These are phyloP conservation scores for Catostylus mosaicus DNA, from an alignment of 30 jellyfish, hydroid and myxozoan species.

Conservation along the genomic window DNA sequence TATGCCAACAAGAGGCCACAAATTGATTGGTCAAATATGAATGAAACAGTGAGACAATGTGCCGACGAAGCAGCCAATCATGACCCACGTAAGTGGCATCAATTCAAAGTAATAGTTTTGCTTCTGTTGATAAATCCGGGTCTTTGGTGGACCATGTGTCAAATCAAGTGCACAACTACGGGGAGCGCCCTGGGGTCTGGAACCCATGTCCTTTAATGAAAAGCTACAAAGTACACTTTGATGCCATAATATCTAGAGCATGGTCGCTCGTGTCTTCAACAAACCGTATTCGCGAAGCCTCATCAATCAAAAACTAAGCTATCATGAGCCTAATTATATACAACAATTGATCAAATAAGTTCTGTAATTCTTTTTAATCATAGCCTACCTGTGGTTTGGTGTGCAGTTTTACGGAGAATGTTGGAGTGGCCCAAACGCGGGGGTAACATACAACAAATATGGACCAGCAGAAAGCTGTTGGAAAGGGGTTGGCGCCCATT, in stretches of 20 bases:
- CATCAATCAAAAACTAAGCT: too few relatives aligned
- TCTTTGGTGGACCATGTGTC: too few relatives aligned
- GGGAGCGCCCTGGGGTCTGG: too few relatives aligned
- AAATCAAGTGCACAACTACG: too few relatives aligned
- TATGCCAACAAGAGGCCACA: constrained; percentile 56
- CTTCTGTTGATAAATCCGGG: too few relatives aligned
- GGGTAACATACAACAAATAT: constrained; percentile 58
- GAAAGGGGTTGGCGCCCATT: constrained; percentile 72
- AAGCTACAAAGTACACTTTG: too few relatives aligned
- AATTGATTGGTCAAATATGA: constrained; percentile 63
- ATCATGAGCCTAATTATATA: too few relatives aligned
- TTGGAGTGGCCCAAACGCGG: constrained; percentile 71
- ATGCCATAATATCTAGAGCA: too few relatives aligned
- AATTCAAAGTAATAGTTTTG: background rate
- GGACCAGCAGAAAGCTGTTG: constrained; percentile 74
- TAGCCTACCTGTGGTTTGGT: constrained; percentile 68
- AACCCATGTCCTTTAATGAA: too few relatives aligned
- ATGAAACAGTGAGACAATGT: constrained; percentile 55
- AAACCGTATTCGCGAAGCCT: too few relatives aligned
- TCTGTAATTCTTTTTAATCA: background rate
- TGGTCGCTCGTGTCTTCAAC: too few relatives aligned
- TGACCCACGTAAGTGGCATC: constrained; percentile 28
- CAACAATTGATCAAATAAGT: too few relatives aligned
- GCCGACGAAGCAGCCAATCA: constrained; percentile 75
- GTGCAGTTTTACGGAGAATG: constrained; percentile 87